Conservation (phyloP, 1,140 invertebrate species). For the Pogonognathellus flavescens region DNA sequence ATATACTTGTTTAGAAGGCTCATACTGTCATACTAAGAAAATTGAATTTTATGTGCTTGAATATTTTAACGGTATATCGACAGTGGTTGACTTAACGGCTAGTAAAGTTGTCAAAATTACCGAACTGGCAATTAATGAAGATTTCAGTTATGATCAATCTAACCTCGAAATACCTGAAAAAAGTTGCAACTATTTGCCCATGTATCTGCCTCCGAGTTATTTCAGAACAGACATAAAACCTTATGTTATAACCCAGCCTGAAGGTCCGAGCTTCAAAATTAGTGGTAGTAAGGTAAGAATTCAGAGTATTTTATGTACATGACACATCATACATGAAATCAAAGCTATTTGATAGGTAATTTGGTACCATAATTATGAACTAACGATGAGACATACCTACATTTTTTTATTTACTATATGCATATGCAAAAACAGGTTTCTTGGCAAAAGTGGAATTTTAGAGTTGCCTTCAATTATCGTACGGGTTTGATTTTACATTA, state of each 20-base stretch:
- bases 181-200: constrained; percentile 57
- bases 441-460: constrained; percentile 64
- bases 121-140: constrained; percentile 57
- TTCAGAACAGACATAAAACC: constrained; percentile 62
- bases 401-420: no score
- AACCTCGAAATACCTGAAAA: constrained; percentile 32
- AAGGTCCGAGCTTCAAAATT: constrained; percentile 62
- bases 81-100: not conserved
- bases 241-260: constrained; percentile 52
- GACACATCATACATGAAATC: no score
- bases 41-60: not conserved
- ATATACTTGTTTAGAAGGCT: no score
- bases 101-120: constrained; percentile 55
- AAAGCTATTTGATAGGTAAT: no score
- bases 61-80: not conserved
- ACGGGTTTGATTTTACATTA: not conserved
- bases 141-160: constrained; percentile 16
- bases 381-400: no score
- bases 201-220: constrained; percentile 47
- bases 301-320: not conserved
- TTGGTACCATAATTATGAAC: no score
- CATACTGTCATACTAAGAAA: no score
- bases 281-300: constrained; percentile 55
- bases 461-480: constrained; percentile 10
- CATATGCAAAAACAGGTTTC: constrained; percentile 12